Percentiles rank a stretch among this genome's conserved stretches.
Conservation (phyloP, 2,113 vertebrate genomes). For the Notothenia coriiceps region DNA sequence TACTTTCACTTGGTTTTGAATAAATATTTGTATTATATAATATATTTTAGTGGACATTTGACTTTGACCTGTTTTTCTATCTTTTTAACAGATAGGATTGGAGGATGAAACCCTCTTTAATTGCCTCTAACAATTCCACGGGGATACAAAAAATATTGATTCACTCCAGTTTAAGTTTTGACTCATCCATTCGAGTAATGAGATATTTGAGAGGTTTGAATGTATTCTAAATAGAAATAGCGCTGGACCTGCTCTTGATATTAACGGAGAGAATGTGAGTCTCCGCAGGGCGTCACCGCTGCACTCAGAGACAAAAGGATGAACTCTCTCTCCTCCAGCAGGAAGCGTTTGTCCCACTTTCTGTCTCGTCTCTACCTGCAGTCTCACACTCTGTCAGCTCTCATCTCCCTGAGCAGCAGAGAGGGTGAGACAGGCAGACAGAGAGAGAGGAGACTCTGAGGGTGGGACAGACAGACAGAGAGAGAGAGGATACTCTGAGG, state of each 20-base stretch:
- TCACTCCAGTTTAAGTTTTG: neutral
- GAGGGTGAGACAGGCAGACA: constrained; percentile 25
- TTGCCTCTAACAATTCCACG: no score
- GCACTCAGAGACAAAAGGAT: constrained; percentile 15
- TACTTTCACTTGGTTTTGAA: no score
- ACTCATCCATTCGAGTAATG: neutral
- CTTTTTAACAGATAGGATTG: no score
- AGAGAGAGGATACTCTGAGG: no score
- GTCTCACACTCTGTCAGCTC: constrained; percentile 58
- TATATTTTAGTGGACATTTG: no score
- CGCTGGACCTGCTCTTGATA: neutral
- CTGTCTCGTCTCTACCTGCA: constrained; percentile 48
- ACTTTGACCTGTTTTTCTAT: no score
- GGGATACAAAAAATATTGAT: no score
- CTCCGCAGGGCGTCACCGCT: neutral
- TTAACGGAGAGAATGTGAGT: neutral
- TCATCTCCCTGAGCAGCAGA: constrained; percentile 41
- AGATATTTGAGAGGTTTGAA: neutral
- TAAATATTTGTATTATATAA: no score
- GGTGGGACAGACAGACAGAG: neutral
- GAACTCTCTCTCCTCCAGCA: constrained; percentile 16
- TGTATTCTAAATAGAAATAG: no score
- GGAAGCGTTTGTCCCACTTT: constrained; percentile 63
- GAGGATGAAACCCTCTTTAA: no score
- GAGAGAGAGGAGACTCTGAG: neutral